Evolutionary conservation across 1,140 invertebrate species (phyloP).

Genomic region (Odontomachus brunneus): DNA sequence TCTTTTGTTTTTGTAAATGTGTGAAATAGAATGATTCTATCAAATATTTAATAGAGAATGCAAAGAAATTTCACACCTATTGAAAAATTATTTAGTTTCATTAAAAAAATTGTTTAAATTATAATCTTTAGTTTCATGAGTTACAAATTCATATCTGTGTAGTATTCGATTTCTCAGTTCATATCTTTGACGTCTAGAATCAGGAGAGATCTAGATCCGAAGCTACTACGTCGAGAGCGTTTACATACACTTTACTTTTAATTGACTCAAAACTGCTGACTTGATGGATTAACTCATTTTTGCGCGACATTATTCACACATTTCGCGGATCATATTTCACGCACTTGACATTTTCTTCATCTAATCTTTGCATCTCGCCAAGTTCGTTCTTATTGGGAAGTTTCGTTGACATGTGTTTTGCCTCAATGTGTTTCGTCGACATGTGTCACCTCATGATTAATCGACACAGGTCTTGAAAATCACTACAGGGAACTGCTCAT

Average conservation of each 20-base stretch:
- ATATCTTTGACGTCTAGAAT: not conserved
- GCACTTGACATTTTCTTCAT: not conserved
- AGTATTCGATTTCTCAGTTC: not conserved
- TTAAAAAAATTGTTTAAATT: not conserved
- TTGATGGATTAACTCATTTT: not conserved
- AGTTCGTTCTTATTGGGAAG: not conserved
- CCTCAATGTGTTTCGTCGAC: too few species aligned
- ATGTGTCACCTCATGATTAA: slow-evolving; percentile 23
- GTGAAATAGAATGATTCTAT: not conserved
- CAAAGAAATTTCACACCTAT: not conserved
- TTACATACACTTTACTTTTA: not conserved
- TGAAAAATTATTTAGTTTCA: slow-evolving; percentile 9
- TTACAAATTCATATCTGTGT: not conserved
- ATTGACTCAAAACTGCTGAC: not conserved
- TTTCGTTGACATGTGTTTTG: slow-evolving; percentile 20
- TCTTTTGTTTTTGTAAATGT: not conserved
- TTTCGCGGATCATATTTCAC: not conserved
- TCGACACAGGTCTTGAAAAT: slow-evolving; percentile 2
- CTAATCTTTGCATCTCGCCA: slow-evolving; percentile 2
- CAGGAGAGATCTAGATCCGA: not conserved
- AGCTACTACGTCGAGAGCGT: not conserved
- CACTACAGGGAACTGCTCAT: not conserved
- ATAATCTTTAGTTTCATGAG: not conserved
- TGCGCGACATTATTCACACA: not conserved
- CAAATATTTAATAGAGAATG: not conserved